A percentile compares a stretch with the other conserved stretches of the same genome.
These are phyloP conservation scores for Aelia acuminata DNA, from an alignment of 2,888 invertebrate species.

Conservation along the genomic window DNA sequence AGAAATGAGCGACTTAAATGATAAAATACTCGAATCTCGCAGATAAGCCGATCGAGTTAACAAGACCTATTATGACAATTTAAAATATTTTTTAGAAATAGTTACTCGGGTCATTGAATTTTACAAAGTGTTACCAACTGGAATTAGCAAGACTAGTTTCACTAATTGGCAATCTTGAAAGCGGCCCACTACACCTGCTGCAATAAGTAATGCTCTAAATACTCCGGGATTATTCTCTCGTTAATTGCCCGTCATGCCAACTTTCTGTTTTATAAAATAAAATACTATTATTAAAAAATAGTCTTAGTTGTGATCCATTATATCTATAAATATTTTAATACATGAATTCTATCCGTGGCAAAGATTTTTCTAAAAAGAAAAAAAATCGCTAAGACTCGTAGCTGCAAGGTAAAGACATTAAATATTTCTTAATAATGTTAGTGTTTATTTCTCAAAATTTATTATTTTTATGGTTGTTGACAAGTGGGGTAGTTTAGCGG, in stretches of 20 bases:
- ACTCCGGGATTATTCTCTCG: neutral
- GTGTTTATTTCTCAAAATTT: too few relatives aligned
- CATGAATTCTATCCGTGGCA: too few relatives aligned
- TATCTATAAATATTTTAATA: neutral
- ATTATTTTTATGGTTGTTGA: too few relatives aligned
- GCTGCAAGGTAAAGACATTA: too few relatives aligned
- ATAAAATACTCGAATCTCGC: too few relatives aligned
- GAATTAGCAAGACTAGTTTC: neutral
- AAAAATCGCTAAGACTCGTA: too few relatives aligned
- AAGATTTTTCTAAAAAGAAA: too few relatives aligned
- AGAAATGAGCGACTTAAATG: too few relatives aligned
- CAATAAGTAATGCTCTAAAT: slow-evolving; percentile 39
- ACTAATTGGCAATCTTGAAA: slow-evolving; percentile 39
- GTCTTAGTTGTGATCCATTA: neutral
- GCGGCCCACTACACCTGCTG: neutral
- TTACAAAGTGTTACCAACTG: neutral
- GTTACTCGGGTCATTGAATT: neutral
- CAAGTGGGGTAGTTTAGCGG: too few relatives aligned
- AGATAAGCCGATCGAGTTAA: neutral
- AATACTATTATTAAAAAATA: neutral
- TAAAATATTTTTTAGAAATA: neutral
- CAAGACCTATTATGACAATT: neutral
- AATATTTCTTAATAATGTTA: too few relatives aligned
- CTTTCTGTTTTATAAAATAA: slow-evolving; percentile 18
- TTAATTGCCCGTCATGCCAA: neutral